Evolutionary conservation across 1,140 invertebrate species (phyloP).

Genomic region (Drosophila lacteicornis): DNA sequence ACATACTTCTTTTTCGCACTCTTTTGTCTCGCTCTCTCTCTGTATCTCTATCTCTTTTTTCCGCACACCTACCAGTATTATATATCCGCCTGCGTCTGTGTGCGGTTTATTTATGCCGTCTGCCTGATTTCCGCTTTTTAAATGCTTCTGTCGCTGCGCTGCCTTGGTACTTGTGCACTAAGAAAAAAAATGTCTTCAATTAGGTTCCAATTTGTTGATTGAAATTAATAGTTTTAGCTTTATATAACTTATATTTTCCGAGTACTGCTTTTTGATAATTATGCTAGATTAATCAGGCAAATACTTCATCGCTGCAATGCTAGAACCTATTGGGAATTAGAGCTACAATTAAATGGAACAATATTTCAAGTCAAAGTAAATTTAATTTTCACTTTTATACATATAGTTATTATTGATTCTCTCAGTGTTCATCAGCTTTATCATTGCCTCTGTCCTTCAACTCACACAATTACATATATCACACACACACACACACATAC

Average conservation of each 20-base stretch:
- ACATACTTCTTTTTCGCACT: slow-evolving; percentile 14
- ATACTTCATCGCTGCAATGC: no score
- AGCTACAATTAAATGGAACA: background rate
- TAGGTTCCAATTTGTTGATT: background rate
- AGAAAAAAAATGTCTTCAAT: background rate
- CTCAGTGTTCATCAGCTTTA: slow-evolving; percentile 20
- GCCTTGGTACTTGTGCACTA: slow-evolving; percentile 8
- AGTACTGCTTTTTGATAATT: background rate
- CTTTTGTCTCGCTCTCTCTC: slow-evolving; percentile 1
- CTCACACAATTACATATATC: slow-evolving; percentile 1
- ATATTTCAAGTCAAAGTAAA: no score
- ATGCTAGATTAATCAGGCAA: no score
- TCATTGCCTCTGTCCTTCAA: slow-evolving; percentile 60
- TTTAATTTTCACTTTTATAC: no score
- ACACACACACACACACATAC: slow-evolving; percentile 3
- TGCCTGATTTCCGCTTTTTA: slow-evolving; percentile 82
- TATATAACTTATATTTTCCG: no score
- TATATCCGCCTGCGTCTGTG: slow-evolving; percentile 18
- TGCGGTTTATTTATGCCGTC: slow-evolving; percentile 74
- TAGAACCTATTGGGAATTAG: background rate
- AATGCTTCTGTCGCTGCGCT: slow-evolving; percentile 61
- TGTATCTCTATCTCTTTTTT: background rate
- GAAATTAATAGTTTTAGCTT: background rate
- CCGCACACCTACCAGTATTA: slow-evolving; percentile 19
- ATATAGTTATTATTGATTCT: background rate